Evolutionary conservation across 1,140 invertebrate genomes (phyloP), one percentile per base, ranked within the genome.

Genomic region (Stegodyphus mimosarum): DNA sequence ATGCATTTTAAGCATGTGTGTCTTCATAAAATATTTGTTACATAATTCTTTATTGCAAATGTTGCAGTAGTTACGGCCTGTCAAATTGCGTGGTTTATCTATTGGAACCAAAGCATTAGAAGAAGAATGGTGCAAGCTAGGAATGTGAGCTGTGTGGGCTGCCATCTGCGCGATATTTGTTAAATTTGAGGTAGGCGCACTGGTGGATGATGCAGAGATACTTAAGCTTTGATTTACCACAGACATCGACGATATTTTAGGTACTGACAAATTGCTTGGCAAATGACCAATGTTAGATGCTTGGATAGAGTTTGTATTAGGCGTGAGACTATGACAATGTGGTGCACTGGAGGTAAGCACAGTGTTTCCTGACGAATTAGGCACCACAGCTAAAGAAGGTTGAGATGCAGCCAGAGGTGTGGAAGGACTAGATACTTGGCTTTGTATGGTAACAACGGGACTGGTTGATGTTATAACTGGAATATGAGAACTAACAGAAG

Each of bases 21-120:
- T 99, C 90, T 99, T 97, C 94, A 99, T 97, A 90, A 99, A 99
- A 89, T 99, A 99, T 90, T 99, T 99, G 92, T 99, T 99, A 91
- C 98, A 99, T 53, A 99, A 91, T 90, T 99, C 98, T 92, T 99
- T 99, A 91, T 99, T 99, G 91, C 99, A 99, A 84, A 99, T 98
- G 90, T 99, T 97, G 91, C 99, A 99, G 89, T 97, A 99, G 89
- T 97, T 97, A 70, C 92, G 89, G 89, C 93, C 90, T 53, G 86
- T 84, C n/a, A 87, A 15, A 63, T 81, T 87, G 7, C 80, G 86
- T 7, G 86, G 86, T 51, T 83, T 83, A 6, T 85, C 76, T 33
- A 78, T 52, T 17, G 73, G 11, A 33, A 72, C 64, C 6, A 84
- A 17, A n/a, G 71, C 63, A 6, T 80, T 73, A 52, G 11, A 52